Base-by-base conservation (phyloP, 2,797 vertebrate genomes). In the Mus minutoides region DNA sequence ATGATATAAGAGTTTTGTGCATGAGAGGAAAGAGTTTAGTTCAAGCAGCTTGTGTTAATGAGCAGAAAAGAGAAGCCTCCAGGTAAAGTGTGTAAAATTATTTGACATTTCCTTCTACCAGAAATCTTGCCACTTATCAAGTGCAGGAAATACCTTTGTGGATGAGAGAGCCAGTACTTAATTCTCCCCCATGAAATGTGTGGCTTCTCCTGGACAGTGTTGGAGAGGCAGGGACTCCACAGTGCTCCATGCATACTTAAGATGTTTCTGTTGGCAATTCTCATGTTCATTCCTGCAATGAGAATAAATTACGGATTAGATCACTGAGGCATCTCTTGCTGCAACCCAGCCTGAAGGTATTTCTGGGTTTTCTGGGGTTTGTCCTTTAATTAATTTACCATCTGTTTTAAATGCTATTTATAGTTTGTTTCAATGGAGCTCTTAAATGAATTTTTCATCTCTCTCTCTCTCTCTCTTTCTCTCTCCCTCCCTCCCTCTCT, bases 101-200 rank as follows among this genome's bases (percentile, higher is more conserved):
- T 0, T 13, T 46, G 9, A 14, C 13, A 2, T 85, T 71, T 60
- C 37, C 37, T 78, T 67, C 17, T 14, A 9, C 37, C 34, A 60
- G 56, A 24, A 56, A 91, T 43, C 31, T 11, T 71, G 11, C 54
- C 46, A 3, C 3, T 3, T 29, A 0, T 19, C 31, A 49, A 83
- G 8, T 0, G 4, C 1, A 34, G 14, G n/a, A 31, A 60, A 34
- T 2, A 14, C 0, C 7, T 49, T 31, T 46, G 2, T 34, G 54
- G 43, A 77, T 43, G 29, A 83, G 52, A 60, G 80, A 80, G 6
- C 56, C 26, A 10, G 37, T 7, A 37, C 13, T 86, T 14, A 54
- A 0, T 37, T 60, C 17, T 54, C 58, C 13, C 37, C 67, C 34
- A 0, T n/a, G 75, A 54, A 58, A 54, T 21, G 19, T 26, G 6